phyloP scores from a whole-genome alignment of 1,140 invertebrate genomes.

The Bombus polaris region DNA sequence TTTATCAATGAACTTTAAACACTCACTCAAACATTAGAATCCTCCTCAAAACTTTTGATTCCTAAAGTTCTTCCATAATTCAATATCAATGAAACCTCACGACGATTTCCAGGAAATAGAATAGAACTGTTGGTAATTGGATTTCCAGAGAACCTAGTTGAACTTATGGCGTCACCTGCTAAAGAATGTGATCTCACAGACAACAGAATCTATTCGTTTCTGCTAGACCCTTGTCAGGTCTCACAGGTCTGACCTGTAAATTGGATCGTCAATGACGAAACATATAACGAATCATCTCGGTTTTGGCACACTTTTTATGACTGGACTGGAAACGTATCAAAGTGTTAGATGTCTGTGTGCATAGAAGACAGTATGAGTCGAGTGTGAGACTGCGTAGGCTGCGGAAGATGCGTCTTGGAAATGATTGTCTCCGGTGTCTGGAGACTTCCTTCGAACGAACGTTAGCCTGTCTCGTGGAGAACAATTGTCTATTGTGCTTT shows the following conservation, averaged over 20 bases:
- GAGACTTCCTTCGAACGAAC: background rate
- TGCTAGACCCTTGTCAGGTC: background rate
- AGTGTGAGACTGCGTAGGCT: conserved; percentile 36
- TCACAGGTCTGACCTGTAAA: background rate
- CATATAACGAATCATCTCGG: background rate
- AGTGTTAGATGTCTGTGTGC: background rate
- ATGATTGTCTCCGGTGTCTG: conserved; percentile 36
- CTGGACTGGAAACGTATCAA: background rate
- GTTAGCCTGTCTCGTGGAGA: conserved; percentile 7
- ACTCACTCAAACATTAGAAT: too few species aligned
- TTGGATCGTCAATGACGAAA: conserved; percentile 17
- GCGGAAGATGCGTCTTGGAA: conserved; percentile 36
- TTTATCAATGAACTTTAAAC: background rate
- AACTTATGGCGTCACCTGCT: conserved; percentile 37
- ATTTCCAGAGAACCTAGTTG: background rate
- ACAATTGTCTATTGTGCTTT: conserved; percentile 45
- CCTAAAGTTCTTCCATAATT: background rate
- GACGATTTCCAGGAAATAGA: background rate
- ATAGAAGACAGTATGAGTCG: background rate
- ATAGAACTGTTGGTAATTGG: background rate
- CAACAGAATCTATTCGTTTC: conserved; percentile 18
- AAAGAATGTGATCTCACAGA: conserved; percentile 2
- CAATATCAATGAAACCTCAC: background rate
- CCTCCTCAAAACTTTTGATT: background rate
- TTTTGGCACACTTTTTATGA: background rate